Conservation (phyloP, 2,797 vertebrate genomes). For the Vultur gryphus region DNA sequence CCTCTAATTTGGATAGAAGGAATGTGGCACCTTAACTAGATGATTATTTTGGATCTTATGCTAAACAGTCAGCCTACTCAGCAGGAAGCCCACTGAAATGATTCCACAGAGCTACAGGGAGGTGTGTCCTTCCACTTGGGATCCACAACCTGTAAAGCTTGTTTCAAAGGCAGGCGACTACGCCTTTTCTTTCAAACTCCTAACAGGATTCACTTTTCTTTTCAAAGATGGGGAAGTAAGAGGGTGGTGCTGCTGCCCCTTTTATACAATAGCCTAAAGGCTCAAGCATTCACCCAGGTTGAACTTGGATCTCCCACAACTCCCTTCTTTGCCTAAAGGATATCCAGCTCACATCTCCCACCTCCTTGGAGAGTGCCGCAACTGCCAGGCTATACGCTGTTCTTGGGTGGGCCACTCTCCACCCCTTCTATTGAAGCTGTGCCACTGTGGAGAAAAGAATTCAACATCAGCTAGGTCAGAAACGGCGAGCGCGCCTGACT, state of each 20-base stretch:
- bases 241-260: constrained; percentile 67
- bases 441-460: constrained; percentile 55
- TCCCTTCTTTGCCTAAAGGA: constrained; percentile 64
- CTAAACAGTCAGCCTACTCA: background rate
- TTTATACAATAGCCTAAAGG: constrained; percentile 66
- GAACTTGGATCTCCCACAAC: constrained; percentile 62
- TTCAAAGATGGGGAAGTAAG: constrained; percentile 62
- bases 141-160: constrained; percentile 60
- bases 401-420: constrained; percentile 68
- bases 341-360: constrained; percentile 56
- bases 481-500: background rate
- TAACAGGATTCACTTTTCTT: constrained; percentile 66
- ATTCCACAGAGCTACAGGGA: constrained; percentile 16
- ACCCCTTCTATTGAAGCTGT: constrained; percentile 60
- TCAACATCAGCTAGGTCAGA: constrained; percentile 52
- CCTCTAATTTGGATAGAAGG: background rate
- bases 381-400: constrained; percentile 53
- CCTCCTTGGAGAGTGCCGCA: constrained; percentile 46
- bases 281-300: constrained; percentile 56
- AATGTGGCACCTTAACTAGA: background rate
- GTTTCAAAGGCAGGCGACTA: constrained; percentile 60
- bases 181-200: constrained; percentile 66
- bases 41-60: too few relatives aligned
- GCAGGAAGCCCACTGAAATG: constrained; percentile 48
- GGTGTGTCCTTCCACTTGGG: constrained; percentile 38